Percentiles rank a stretch among this genome's conserved stretches.
These are phyloP conservation scores for Tiliacea aurago DNA, from an alignment of 2,888 invertebrate species.

Conservation along the genomic window DNA sequence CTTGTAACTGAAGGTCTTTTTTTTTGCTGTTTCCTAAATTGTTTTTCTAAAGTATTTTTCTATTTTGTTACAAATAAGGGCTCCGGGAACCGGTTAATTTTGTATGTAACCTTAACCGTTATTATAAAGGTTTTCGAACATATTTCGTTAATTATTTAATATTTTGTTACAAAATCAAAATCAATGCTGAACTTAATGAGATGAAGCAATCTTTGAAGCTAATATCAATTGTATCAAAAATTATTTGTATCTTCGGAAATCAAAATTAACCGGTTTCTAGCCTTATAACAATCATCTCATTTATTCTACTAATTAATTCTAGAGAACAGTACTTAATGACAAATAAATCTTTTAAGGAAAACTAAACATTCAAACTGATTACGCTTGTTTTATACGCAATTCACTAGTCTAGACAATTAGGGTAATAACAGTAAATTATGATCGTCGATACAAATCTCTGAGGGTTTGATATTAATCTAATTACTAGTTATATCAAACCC, in stretches of 20 bases:
- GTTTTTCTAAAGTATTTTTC: not conserved
- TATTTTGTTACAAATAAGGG: not conserved
- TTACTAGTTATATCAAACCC: slow-evolving; percentile 18
- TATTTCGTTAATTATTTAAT: too few species aligned
- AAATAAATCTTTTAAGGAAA: not conserved
- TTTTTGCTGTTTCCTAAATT: not conserved
- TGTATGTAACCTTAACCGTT: too few species aligned
- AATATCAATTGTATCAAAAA: too few species aligned
- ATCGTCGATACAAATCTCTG: slow-evolving; percentile 3
- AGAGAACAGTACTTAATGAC: not conserved
- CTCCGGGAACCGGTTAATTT: too few species aligned
- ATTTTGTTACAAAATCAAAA: too few species aligned
- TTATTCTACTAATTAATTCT: not conserved
- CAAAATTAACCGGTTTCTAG: too few species aligned
- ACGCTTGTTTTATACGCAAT: not conserved
- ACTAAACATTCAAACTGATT: not conserved
- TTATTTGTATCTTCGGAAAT: too few species aligned
- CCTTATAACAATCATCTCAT: slow-evolving; percentile 10
- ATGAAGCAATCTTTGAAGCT: too few species aligned
- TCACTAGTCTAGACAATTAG: not conserved
- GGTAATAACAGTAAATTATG: not conserved
- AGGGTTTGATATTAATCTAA: slow-evolving; percentile 20
- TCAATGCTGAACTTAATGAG: too few species aligned
- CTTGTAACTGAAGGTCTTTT: not conserved
- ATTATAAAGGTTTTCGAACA: too few species aligned